Evolutionary conservation across 2,113 vertebrate species (phyloP).

Genomic region (Amphiprion percula): DNA sequence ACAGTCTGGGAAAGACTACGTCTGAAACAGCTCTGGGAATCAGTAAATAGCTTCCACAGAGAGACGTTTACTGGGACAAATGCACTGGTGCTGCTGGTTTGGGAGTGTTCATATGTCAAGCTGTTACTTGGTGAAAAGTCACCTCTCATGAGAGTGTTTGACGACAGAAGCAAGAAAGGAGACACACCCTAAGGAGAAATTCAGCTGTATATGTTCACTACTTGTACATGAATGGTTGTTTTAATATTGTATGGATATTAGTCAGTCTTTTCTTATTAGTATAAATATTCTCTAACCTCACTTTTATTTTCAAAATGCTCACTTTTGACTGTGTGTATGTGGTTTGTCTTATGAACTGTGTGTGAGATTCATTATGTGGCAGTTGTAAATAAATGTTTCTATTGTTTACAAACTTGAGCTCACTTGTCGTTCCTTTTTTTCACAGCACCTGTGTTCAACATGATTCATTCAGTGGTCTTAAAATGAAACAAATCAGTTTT

Average conservation of each 20-base stretch:
- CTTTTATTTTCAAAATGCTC: neutral
- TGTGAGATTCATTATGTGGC: constrained; percentile 24
- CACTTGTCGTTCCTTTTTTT: constrained; percentile 12
- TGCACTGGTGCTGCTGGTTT: constrained; percentile 39
- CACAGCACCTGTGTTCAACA: neutral
- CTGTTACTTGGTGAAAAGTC: neutral
- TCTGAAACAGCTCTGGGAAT: constrained; percentile 58
- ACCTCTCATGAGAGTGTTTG: constrained; percentile 25
- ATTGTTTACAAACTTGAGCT: constrained; percentile 55
- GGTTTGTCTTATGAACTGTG: constrained; percentile 32
- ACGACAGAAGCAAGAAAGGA: constrained; percentile 22
- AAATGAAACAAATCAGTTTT: neutral
- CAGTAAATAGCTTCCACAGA: neutral
- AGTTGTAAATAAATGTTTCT: constrained; percentile 76
- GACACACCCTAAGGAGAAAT: constrained; percentile 46
- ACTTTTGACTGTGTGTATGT: neutral
- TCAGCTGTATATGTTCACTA: constrained; percentile 5
- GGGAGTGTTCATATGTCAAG: constrained; percentile 13
- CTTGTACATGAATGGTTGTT: constrained; percentile 18
- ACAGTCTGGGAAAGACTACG: constrained; percentile 69
- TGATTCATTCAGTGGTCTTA: neutral
- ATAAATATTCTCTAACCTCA: neutral
- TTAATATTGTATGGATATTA: neutral
- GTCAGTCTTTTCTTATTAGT: neutral
- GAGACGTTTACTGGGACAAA: constrained; percentile 46